Evolutionary conservation across 2,888 invertebrate genomes (phyloP), one percentile per base, ranked within the genome.

Genomic region (Palloptera scutellata): DNA sequence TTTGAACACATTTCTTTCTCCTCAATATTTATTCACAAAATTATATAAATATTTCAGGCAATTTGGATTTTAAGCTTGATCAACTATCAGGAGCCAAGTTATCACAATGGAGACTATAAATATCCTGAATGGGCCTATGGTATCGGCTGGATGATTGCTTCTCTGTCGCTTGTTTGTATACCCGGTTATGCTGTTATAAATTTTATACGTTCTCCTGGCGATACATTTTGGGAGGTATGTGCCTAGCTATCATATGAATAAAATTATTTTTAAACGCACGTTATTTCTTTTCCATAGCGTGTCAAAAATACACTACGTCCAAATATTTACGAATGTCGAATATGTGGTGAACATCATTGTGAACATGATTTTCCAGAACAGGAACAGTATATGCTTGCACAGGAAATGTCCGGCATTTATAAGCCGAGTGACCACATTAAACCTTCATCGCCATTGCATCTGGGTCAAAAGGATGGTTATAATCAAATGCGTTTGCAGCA

Each of bases 61-160:
- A 89, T 96, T 63, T 95, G 95, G 95, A 90, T 96, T 66, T 93
- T 95, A 77, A 93, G 94, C 77, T 87, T 96, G 79, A 91, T 95
- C 66, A 95, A 95, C 85, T 96, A 96, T 83, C 90, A 91, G 76
- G 91, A 93, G 57, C 94, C 95, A 11, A 91, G 91, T 42, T 94
- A 95, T 83, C 91, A 92, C 74, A 93, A 93, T 77, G 93, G 92
- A 68, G 87, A 87, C 66, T 92, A 93, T 78, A 85, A 86, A 62
- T 96, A 94, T 83, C 96, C 96, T 0, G 86, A 86, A 67, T 96
- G 96, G 95, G 93, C 94, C 30, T 92, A 93, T 76, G 73, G 74
- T 15, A 86, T 96, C 62, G 96, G 96, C 54, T 96, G 96, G 96
- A 86, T 89, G 75, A 92, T 96, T 72, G 92, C 95, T 1, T 91